Evolutionary conservation across 1,140 invertebrate species (phyloP), one percentile per base, ranked within the genome.

Genomic region (Drosophila pruinosa): DNA sequence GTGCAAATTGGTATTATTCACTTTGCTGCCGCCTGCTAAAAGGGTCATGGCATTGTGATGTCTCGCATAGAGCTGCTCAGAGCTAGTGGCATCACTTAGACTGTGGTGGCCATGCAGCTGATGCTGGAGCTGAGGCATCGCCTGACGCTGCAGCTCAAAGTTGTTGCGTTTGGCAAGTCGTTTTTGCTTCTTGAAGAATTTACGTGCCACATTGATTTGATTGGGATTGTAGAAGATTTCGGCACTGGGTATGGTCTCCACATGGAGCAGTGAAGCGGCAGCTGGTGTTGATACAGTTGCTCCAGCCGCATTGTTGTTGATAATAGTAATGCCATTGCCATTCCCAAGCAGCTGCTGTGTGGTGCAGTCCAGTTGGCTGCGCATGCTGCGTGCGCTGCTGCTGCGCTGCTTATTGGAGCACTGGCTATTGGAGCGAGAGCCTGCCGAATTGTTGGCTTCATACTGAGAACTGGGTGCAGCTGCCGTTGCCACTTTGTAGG

Each of bases 181-280:
- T 17, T 95, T 93, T 88, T 97, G 96, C 83, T 97, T 97, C 67
- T 97, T 96, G 90, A 98, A 98, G 91, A 98, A 98, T 79, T 97
- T 97, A 67, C 96, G 94, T 0, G 97, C 97, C 0, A 97, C 96
- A 10, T 96, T 97, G 90, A 96, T 98, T 91, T 98, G 97, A 83
- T 96, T 96, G 0, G 97, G 96, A 92, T 98, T 98, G 83, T 98
- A 98, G 91, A 98, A 98, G 91, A 96, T 94, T 77, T 97, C 95
- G 0, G 95, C 95, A 2, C 94, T 89, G 26, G 90, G 90, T 59
- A 91, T 91, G 8, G 75, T 75, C 24, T 80, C 83, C 14, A 38
- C 64, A 93, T 63, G 93, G 82, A 10, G 93, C 80, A 41, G 12
- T 0, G 65, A 74, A 95, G 14, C 93, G 93, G 69, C 31, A 12